Evolutionary conservation across 2,888 invertebrate genomes (phyloP).

Genomic region (Watsonalla cultraria): DNA sequence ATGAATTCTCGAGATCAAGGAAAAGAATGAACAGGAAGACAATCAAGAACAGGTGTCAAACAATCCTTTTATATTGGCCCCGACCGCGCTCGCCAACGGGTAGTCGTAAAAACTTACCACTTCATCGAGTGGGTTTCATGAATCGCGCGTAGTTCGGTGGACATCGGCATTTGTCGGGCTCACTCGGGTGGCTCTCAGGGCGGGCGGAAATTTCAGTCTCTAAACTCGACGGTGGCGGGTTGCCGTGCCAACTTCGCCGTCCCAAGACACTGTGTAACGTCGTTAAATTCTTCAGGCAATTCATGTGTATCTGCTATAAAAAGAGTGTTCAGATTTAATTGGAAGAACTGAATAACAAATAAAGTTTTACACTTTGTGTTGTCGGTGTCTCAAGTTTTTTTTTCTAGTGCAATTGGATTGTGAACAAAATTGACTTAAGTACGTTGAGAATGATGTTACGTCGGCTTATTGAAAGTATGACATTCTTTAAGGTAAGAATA

Average conservation of each 20-base stretch:
- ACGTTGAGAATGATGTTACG: slow-evolving; percentile 55
- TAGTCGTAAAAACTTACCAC: slow-evolving; percentile 75
- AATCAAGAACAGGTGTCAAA: slow-evolving; percentile 63
- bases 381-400: slow-evolving; percentile 39
- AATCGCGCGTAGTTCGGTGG: slow-evolving; percentile 46
- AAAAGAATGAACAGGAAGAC: slow-evolving; percentile 27
- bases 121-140: slow-evolving; percentile 72
- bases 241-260: slow-evolving; percentile 31
- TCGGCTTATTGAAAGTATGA: slow-evolving; percentile 47
- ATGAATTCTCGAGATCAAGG: slow-evolving; percentile 11
- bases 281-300: slow-evolving; percentile 42
- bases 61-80: slow-evolving; percentile 64
- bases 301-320: slow-evolving; percentile 29
- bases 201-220: slow-evolving; percentile 64
- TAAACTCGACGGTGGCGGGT: slow-evolving; percentile 31
- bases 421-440: slow-evolving; percentile 54
- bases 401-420: slow-evolving; percentile 51
- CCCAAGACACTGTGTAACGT: slow-evolving; percentile 42
- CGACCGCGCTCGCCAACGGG: slow-evolving; percentile 59
- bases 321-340: slow-evolving; percentile 17
- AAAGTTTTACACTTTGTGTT: slow-evolving; percentile 24
- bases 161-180: slow-evolving; percentile 37
- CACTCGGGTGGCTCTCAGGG: slow-evolving; percentile 44
- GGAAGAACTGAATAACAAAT: slow-evolving; percentile 12
- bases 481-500: slow-evolving; percentile 54